Evolutionary conservation across 2,888 invertebrate genomes (phyloP).

Genomic region (Tenthredo amoena): DNA sequence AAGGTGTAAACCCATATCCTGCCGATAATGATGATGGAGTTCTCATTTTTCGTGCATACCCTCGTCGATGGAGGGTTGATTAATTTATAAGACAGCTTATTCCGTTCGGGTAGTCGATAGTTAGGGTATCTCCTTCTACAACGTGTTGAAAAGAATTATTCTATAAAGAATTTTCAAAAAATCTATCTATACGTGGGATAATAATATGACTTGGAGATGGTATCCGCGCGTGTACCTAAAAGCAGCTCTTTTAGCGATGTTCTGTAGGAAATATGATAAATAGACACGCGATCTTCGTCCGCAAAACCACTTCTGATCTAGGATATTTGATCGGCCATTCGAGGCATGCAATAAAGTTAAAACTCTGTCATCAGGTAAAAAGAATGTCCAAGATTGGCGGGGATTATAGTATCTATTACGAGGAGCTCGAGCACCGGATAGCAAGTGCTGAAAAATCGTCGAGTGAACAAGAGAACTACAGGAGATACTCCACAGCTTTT

Average conservation of each 20-base stretch:
- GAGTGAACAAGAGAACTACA: neutral
- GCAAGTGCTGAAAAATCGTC: neutral
- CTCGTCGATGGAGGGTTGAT: constrained; percentile 13
- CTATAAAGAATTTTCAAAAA: neutral
- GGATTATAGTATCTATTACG: neutral
- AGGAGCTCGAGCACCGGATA: neutral
- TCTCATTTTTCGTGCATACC: neutral
- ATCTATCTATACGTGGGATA: neutral
- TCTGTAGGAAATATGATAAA: neutral
- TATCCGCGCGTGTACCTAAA: neutral
- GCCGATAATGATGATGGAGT: neutral
- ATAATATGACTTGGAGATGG: neutral
- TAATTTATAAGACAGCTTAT: constrained; percentile 23
- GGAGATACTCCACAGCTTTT: neutral
- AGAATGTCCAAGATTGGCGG: neutral
- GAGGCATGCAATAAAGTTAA: neutral
- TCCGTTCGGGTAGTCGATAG: neutral
- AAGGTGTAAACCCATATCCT: neutral
- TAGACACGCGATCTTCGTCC: neutral
- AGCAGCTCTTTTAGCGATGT: neutral
- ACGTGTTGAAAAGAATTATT: neutral
- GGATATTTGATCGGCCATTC: neutral
- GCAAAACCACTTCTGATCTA: neutral
- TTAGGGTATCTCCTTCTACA: neutral
- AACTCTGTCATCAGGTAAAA: neutral